These are phyloP conservation scores for Catamblyrhynchus diadema DNA, from an alignment of 2,797 vertebrate genomes.

Conservation along the genomic window DNA sequence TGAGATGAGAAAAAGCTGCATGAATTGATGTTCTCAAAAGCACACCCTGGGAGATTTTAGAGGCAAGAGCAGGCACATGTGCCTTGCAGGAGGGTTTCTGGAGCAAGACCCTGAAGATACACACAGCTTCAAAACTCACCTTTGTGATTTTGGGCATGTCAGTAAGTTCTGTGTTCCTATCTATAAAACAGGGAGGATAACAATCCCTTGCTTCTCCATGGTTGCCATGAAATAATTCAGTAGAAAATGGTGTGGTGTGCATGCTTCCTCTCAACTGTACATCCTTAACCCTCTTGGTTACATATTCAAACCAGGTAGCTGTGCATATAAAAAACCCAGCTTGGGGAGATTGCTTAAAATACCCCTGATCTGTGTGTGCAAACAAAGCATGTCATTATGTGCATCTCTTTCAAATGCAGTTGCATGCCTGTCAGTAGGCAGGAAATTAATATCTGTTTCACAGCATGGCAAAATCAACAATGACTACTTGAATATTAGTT, in stretches of 20 bases:
- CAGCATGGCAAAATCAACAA: not conserved
- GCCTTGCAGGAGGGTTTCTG: not conserved
- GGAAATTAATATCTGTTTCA: slow-evolving; percentile 5
- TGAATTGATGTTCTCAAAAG: not conserved
- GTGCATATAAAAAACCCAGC: not conserved
- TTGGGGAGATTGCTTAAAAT: not conserved
- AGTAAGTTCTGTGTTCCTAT: not conserved
- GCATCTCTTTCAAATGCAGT: not conserved
- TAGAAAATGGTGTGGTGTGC: not conserved
- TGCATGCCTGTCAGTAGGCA: not conserved
- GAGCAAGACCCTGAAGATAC: not conserved
- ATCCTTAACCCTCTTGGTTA: not conserved
- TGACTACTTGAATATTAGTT: not conserved
- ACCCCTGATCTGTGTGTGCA: not conserved
- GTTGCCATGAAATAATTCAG: not conserved
- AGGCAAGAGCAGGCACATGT: not conserved
- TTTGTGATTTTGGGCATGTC: not conserved
- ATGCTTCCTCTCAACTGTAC: not conserved
- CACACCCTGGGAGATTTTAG: not conserved
- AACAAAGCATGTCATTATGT: not conserved
- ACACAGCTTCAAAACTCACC: not conserved
- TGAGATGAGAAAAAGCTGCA: not conserved
- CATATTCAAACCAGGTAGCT: not conserved
- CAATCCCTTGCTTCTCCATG: not conserved
- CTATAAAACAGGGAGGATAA: not conserved